A percentile compares a stretch with the other conserved stretches of the same genome.
These are phyloP conservation scores for Euwallacea fornicatus DNA, from an alignment of 1,140 invertebrate species.

Conservation along the genomic window DNA sequence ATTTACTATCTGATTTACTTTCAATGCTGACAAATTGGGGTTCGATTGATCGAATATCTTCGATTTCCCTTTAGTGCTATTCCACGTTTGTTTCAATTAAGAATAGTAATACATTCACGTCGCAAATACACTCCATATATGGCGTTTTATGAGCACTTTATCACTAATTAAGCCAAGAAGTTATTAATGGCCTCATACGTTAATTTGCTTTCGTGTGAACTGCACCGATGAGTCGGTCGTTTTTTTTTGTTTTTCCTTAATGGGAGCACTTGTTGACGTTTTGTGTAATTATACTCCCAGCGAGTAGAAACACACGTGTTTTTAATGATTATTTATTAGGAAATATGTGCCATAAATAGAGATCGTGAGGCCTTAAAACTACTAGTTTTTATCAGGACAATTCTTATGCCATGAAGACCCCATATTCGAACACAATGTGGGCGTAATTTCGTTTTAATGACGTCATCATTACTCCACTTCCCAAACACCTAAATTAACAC, in stretches of 20 bases:
- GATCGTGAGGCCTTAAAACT: neutral
- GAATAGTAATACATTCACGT: no score
- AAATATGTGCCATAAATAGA: neutral
- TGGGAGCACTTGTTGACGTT: conserved; percentile 14
- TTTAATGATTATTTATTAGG: conserved; percentile 6
- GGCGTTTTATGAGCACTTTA: neutral
- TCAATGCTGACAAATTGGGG: conserved; percentile 37
- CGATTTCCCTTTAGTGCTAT: neutral
- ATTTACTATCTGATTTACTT: conserved; percentile 42
- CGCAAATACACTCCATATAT: no score
- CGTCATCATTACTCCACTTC: conserved; percentile 30
- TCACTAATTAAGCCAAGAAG: neutral
- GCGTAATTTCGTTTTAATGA: conserved; percentile 35
- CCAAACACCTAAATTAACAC: conserved; percentile 34
- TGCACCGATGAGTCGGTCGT: neutral
- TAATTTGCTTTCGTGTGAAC: conserved; percentile 20
- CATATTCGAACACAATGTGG: neutral
- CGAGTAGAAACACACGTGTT: conserved; percentile 14
- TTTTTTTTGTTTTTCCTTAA: conserved; percentile 10
- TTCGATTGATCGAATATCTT: neutral
- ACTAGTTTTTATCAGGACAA: neutral
- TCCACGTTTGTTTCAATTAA: neutral
- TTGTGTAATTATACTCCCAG: conserved; percentile 11
- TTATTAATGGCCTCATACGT: conserved; percentile 11
- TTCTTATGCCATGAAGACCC: neutral